Evolutionary conservation across 2,113 vertebrate genomes (phyloP), one percentile per base, ranked within the genome.

Genomic region (Phrynosoma platyrhinos): DNA sequence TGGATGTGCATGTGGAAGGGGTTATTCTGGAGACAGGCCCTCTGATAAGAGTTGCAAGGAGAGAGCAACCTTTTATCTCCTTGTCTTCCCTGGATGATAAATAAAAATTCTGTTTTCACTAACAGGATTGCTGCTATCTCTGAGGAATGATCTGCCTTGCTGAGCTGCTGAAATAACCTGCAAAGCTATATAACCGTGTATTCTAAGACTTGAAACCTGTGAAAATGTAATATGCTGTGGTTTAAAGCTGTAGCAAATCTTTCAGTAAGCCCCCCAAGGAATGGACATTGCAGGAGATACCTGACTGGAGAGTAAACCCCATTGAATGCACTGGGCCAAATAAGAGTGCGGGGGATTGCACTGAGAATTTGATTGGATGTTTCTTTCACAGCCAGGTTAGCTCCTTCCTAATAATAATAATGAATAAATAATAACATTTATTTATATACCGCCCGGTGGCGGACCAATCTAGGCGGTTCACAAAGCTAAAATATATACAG

Each of bases 81-180:
- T 80, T 80, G 53, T 58, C n/a, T 62, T 80, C 79, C 18, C 55
- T 80, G 79, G 53, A 30, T 80, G 78, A 79, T 79, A 79, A 58
- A 79, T 58, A 62, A 80, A 36, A 62, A 30, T 36, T 55, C 18
- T 12, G 30, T 80, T 80, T 80, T 80, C 55, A 80, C 18, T 36
- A 80, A 62, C 53, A 36, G 55, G 53, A 58, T 79, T 27, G 18
- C 79, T 79, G 78, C n/a, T 27, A 79, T 79, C 53, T 79, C 52
- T 55, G 78, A 58, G 78, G 53, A 79, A 27, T 32, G 30, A 32
- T 79, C 52, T 79, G 27, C 78, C 78, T 79, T 30, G 52, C 52
- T 79, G 53, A 32, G 78, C 52, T 58, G 78, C 52, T 79, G 78
- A 7, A 58, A 25, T 79, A 58, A 10, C 9, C 16, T 55, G 52